phyloP scores from a whole-genome alignment of 23 tunicate species.

The Oikopleura dioica region DNA sequence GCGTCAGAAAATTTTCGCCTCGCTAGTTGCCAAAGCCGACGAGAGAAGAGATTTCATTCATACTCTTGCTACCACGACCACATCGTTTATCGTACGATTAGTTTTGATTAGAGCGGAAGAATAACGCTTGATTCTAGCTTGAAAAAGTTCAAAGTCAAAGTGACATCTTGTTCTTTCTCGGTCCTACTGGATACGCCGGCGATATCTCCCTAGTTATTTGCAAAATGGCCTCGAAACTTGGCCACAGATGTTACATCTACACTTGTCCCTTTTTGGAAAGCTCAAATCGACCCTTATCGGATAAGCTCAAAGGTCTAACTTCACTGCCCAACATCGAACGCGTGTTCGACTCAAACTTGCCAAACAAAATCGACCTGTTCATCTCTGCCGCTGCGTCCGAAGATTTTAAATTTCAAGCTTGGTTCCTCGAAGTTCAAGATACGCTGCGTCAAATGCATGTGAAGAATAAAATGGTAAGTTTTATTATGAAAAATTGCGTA shows the following conservation, averaged over 20 bases:
- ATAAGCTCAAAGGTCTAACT: neutral
- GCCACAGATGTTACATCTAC: neutral
- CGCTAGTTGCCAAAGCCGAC: too few species aligned
- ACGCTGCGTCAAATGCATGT: neutral
- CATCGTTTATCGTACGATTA: neutral
- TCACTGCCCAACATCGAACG: neutral
- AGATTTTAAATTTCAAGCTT: neutral
- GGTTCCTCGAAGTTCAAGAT: neutral
- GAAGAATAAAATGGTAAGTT: neutral
- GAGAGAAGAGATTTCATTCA: neutral
- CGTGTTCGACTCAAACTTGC: neutral
- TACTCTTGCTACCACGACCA: neutral
- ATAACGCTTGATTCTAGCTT: neutral
- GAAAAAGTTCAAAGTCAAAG: neutral
- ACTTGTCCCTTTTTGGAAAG: neutral
- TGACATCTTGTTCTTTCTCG: neutral
- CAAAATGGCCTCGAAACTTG: neutral
- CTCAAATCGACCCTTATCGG: neutral
- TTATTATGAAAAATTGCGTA: too few species aligned
- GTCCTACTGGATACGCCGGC: neutral
- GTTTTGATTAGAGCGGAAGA: neutral
- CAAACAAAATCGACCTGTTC: neutral
- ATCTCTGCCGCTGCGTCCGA: neutral
- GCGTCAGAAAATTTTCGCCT: neutral
- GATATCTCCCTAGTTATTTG: neutral